Evolutionary conservation across 2,888 invertebrate genomes (phyloP).

Genomic region (Conops quadrifasciatus): DNA sequence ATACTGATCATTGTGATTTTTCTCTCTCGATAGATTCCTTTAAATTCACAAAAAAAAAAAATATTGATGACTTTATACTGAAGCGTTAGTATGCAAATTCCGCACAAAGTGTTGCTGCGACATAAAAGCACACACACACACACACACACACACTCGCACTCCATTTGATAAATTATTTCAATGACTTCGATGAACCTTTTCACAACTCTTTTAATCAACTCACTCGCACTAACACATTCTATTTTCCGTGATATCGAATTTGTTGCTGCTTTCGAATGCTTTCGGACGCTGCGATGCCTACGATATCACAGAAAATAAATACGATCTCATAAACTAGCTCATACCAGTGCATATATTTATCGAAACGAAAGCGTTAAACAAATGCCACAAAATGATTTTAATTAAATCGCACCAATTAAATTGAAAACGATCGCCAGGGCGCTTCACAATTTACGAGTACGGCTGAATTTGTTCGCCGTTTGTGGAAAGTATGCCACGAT

Average conservation of each 20-base stretch:
- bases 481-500: conserved; percentile 21
- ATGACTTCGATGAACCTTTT: conserved; percentile 48
- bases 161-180: conserved; percentile 62
- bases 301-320: background rate
- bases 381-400: conserved; percentile 59
- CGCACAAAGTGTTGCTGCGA: too few relatives aligned
- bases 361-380: conserved; percentile 33
- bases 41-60: too few relatives aligned
- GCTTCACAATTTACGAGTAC: conserved; percentile 10
- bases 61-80: too few relatives aligned
- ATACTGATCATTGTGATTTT: too few relatives aligned
- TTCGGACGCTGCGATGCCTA: background rate
- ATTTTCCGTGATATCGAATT: too few relatives aligned
- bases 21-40: too few relatives aligned
- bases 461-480: background rate
- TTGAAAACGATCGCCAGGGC: conserved; percentile 28
- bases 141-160: too few relatives aligned
- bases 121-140: too few relatives aligned
- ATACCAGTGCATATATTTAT: conserved; percentile 26
- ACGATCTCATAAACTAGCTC: conserved; percentile 4
- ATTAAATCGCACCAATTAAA: conserved; percentile 66
- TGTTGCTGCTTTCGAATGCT: background rate
- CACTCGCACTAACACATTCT: background rate
- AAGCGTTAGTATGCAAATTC: too few relatives aligned
- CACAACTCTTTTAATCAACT: conserved; percentile 22